Evolutionary conservation across 2,113 vertebrate species (phyloP).

Genomic region (Thamnophis sirtalis): DNA sequence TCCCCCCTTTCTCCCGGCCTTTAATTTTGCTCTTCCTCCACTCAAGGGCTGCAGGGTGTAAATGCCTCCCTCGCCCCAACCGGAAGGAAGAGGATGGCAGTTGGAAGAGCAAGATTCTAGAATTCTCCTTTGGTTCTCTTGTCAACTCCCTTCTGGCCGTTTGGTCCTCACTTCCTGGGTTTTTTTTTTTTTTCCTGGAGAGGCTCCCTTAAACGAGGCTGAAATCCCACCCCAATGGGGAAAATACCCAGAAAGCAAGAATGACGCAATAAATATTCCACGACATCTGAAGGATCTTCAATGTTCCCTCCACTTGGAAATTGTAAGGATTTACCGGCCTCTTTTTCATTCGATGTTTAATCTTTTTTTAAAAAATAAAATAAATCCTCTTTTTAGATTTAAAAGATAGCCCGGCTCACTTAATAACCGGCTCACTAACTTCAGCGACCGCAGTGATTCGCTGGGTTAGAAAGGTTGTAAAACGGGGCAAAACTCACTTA

Average conservation of each 20-base stretch:
- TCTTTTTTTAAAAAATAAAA: too few relatives aligned
- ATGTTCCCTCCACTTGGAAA: background rate
- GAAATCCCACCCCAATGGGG: background rate
- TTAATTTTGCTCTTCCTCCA: background rate
- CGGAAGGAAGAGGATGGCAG: background rate
- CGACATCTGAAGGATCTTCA: background rate
- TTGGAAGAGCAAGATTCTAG: background rate
- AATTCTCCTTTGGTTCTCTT: background rate
- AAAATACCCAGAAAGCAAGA: background rate
- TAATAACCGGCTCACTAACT: background rate
- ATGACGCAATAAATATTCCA: background rate
- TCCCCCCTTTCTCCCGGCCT: background rate
- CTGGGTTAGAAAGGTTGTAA: too few relatives aligned
- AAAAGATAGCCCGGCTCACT: background rate
- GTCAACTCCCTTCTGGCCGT: background rate
- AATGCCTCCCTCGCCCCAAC: too few relatives aligned
- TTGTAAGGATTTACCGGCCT: background rate
- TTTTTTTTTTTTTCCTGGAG: background rate
- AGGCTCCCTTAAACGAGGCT: background rate
- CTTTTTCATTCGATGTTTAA: background rate
- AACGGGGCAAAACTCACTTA: background rate
- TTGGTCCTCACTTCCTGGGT: background rate
- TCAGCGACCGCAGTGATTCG: too few relatives aligned
- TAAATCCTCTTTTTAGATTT: too few relatives aligned
- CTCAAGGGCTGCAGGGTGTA: too few relatives aligned